Conservation (phyloP, 2,888 invertebrate genomes). For the Epinotia ramella region DNA sequence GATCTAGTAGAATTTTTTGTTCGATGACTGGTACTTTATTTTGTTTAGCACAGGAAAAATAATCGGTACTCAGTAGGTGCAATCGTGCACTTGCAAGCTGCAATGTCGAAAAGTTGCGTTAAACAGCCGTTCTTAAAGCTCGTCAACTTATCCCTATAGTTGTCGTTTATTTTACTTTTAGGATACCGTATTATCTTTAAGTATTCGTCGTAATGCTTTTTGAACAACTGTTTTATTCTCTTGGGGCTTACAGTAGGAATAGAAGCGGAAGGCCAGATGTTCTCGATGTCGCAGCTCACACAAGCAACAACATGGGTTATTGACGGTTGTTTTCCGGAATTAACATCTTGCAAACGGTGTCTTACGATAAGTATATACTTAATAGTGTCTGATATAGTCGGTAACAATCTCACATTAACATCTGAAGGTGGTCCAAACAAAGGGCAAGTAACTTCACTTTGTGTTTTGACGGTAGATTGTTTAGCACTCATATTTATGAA, state of each 20-base stretch:
- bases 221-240: constrained; percentile 12
- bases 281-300: constrained; percentile 6
- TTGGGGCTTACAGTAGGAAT: constrained; percentile 5
- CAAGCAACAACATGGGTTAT: constrained; percentile 2
- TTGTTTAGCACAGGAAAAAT: constrained; percentile 4
- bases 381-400: constrained; percentile 10
- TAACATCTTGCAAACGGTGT: constrained; percentile 14
- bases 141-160: background rate
- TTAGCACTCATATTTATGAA: constrained; percentile 10
- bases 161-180: constrained; percentile 1
- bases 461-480: constrained; percentile 18
- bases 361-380: constrained; percentile 11
- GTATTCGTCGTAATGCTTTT: constrained; percentile 9
- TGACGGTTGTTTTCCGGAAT: constrained; percentile 14
- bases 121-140: too few relatives aligned
- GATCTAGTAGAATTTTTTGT: too few relatives aligned
- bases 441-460: constrained; percentile 12
- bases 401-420: background rate
- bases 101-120: background rate
- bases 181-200: constrained; percentile 2
- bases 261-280: constrained; percentile 11
- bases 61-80: background rate
- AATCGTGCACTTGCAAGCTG: constrained; percentile 1
- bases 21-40: background rate
- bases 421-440: constrained; percentile 12